Conservation (phyloP, 2,888 invertebrate genomes). For the Diaphora mendica region DNA sequence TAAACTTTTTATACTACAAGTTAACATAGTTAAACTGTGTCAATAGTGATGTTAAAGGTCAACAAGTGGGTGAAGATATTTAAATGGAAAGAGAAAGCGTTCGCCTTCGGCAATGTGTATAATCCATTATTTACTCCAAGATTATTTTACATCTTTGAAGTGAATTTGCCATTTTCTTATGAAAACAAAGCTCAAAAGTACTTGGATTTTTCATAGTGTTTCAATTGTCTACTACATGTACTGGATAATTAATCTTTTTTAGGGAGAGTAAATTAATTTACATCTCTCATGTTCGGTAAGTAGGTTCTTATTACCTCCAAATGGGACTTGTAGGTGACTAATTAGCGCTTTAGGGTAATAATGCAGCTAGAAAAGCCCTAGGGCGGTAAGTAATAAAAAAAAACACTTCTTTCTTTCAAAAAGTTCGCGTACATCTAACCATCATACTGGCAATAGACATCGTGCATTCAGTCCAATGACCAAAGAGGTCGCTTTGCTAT, state of each 20-base stretch:
- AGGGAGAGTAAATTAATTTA: not conserved
- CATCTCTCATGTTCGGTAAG: no score
- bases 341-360: no score
- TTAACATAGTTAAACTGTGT: not conserved
- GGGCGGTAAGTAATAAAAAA: no score
- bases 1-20: not conserved
- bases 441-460: no score
- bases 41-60: not conserved
- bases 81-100: not conserved
- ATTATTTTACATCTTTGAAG: not conserved
- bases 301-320: no score
- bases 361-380: no score
- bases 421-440: no score
- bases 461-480: no score
- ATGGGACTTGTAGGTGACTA: no score
- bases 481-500: no score
- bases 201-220: not conserved
- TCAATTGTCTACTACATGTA: not conserved
- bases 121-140: not conserved
- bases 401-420: no score
- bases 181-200: not conserved
- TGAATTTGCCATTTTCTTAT: not conserved
- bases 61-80: not conserved
- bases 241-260: not conserved
- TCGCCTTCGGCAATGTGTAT: not conserved